Evolutionary conservation across 2,888 invertebrate genomes (phyloP).

Genomic region (Drosophila pseudotalamancana): DNA sequence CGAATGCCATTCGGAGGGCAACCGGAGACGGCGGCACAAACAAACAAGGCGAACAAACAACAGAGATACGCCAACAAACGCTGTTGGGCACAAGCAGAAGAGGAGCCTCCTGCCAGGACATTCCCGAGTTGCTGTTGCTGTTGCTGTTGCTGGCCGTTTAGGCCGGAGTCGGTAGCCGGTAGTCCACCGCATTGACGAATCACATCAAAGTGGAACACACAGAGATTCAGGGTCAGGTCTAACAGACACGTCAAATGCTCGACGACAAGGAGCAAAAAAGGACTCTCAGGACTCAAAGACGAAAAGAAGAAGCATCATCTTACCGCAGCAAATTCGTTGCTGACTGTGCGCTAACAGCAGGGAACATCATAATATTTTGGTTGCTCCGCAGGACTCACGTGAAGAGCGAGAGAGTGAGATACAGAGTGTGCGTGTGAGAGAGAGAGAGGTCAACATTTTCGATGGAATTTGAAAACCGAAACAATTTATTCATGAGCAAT

Average conservation of each 20-base stretch:
- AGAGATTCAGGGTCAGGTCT: conserved; percentile 57
- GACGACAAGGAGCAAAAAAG: conserved; percentile 58
- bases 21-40: conserved; percentile 17
- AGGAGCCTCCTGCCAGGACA: neutral
- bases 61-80: conserved; percentile 78
- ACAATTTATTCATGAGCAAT: conserved; percentile 72
- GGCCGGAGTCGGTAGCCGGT: conserved; percentile 64
- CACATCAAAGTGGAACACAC: conserved; percentile 82
- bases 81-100: conserved; percentile 62
- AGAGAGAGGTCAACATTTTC: conserved; percentile 45
- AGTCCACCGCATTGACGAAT: conserved; percentile 82
- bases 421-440: neutral
- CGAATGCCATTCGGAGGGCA: conserved; percentile 44
- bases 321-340: conserved; percentile 81
- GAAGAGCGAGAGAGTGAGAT: conserved; percentile 7
- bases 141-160: too few species aligned
- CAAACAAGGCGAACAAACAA: conserved; percentile 28
- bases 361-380: conserved; percentile 83
- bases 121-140: too few species aligned
- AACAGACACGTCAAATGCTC: conserved; percentile 75
- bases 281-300: conserved; percentile 2
- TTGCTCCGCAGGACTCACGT: conserved; percentile 60
- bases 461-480: conserved; percentile 56
- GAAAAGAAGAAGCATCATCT: conserved; percentile 65
- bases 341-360: conserved; percentile 74